These are phyloP conservation scores for Halichondria panicea DNA, from an alignment of 37 sponge, comb jelly and placozoan genomes.

Conservation along the genomic window DNA sequence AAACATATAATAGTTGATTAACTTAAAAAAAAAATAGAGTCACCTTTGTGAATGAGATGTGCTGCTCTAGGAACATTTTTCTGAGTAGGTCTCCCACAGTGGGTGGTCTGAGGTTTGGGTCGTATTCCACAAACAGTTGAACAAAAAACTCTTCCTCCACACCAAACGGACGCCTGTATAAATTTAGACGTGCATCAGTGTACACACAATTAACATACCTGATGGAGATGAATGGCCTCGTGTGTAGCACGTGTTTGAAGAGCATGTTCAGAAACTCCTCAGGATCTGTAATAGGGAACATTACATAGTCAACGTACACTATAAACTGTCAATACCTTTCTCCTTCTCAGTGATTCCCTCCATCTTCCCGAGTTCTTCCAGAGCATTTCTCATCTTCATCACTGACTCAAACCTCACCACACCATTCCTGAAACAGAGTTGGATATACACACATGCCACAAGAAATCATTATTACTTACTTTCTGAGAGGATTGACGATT, in stretches of 20 bases:
- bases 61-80: slow-evolving; percentile 61
- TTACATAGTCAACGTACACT: background rate
- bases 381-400: slow-evolving; percentile 64
- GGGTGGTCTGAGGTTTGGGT: slow-evolving; percentile 15
- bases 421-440: too few relatives aligned
- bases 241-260: slow-evolving; percentile 78
- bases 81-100: slow-evolving; percentile 39
- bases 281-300: slow-evolving; percentile 70
- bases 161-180: slow-evolving; percentile 78
- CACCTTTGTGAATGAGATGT: slow-evolving; percentile 71
- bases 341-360: slow-evolving; percentile 78
- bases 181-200: too few relatives aligned
- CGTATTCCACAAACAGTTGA: slow-evolving; percentile 75
- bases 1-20: background rate
- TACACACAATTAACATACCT: too few relatives aligned
- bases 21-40: too few relatives aligned
- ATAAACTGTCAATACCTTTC: slow-evolving; percentile 63
- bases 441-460: too few relatives aligned
- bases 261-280: slow-evolving; percentile 96
- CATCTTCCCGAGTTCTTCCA: slow-evolving; percentile 67
- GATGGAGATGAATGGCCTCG: too few relatives aligned
- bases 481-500: slow-evolving; percentile 87
- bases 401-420: slow-evolving; percentile 72
- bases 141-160: slow-evolving; percentile 71
- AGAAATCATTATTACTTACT: slow-evolving; percentile 28